Base-by-base conservation (phyloP, 1,140 invertebrate species). In the Plectrocnemia conspersa region DNA sequence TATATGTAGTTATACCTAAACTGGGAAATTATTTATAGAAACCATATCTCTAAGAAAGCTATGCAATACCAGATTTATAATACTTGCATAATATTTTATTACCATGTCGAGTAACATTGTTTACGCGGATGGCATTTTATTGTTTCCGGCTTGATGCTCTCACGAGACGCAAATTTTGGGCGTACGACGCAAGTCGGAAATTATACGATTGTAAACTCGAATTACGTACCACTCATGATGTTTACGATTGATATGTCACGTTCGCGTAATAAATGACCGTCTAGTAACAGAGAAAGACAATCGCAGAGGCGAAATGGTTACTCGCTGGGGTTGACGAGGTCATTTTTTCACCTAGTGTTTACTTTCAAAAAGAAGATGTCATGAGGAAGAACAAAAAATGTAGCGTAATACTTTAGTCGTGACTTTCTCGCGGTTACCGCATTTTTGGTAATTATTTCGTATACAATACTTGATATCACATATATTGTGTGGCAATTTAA, bases 361-460 rank as follows among this genome's bases (percentile, higher is more conserved):
- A 38, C 35, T 38, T 38, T 38, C 35, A 9, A n/a, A n/a, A n/a
- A n/a, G n/a, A n/a, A n/a, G n/a, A n/a, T 38, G 13, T 13, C 27
- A 29, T n/a, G 6, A 29, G 6, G 35, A 38, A 16, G 35, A 38
- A 16, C 5, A 7, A 38, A 38, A 38, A 38, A 38, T 13, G 18
- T 13, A 29, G n/a, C n/a, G 4, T 38, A 13, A 7, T 13, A 38
- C 13, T 29, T 29, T 6, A 38, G 15, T 38, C 35, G 35, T 38
- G 35, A 38, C 10, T 38, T 16, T 10, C 10, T 38, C 18, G 35
- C 35, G 11, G 10, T 38, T 7, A 7, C 7, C 6, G 35, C 6
- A 5, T 16, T 38, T 38, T 38, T 38, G 6, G 6, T 5, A 9
- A 13, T 38, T 15, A n/a, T n/a, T n/a, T n/a, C n/a, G n/a, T n/a